Evolutionary conservation across 2,888 invertebrate species (phyloP).

Genomic region (Oxycera nigricornis): DNA sequence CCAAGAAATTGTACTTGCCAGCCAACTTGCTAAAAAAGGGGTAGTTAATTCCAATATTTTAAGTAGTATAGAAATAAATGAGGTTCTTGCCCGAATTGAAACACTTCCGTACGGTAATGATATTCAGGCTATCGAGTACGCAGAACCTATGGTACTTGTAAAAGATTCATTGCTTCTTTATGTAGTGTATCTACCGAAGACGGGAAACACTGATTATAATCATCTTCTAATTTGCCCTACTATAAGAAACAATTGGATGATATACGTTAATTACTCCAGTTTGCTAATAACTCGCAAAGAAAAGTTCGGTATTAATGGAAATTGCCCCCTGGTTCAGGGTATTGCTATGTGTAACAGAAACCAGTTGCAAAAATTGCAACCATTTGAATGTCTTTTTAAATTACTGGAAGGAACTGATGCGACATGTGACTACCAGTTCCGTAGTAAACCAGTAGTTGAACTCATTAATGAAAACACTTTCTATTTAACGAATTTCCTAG

Average conservation of each 20-base stretch:
- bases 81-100: conserved; percentile 37
- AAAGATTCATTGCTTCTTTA: conserved; percentile 40
- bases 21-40: conserved; percentile 4
- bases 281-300: conserved; percentile 10
- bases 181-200: not conserved
- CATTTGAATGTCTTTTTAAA: conserved; percentile 33
- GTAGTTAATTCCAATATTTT: conserved; percentile 4
- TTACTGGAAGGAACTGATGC: conserved; percentile 12
- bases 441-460: conserved; percentile 1
- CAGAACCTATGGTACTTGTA: conserved; percentile 42
- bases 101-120: conserved; percentile 45
- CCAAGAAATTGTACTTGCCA: not conserved
- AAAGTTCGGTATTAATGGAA: not conserved
- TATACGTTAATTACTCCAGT: conserved; percentile 13
- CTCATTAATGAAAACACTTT: conserved; percentile 35
- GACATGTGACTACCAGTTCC: conserved; percentile 20
- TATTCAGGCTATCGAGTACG: conserved; percentile 36
- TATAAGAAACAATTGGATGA: conserved; percentile 28
- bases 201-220: conserved; percentile 11
- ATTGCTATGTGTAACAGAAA: not conserved
- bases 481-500: conserved; percentile 33
- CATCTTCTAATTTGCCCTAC: conserved; percentile 19
- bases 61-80: not conserved
- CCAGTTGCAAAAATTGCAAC: not conserved
- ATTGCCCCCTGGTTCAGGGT: not conserved